Evolutionary conservation across 1,140 invertebrate species (phyloP).

Genomic region (Argopecten irradians): DNA sequence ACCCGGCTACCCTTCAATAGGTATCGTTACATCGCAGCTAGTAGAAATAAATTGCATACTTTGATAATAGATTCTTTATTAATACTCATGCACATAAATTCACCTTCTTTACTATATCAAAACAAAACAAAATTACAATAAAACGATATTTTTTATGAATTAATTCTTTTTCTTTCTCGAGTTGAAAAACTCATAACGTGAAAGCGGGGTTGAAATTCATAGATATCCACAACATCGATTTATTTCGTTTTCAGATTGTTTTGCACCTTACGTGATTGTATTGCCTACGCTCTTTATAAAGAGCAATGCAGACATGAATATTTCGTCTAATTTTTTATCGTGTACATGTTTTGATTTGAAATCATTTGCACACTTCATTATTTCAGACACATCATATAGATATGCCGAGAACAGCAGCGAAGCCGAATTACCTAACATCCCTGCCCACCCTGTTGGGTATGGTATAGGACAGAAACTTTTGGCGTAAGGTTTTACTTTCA

Average conservation of each 20-base stretch:
- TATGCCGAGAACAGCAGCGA: conserved; percentile 42
- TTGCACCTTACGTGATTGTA: too few species aligned
- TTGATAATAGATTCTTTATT: background rate
- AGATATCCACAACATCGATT: too few species aligned
- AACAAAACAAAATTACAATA: background rate
- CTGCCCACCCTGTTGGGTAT: conserved; percentile 76
- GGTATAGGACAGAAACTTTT: conserved; percentile 67
- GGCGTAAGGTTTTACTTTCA: conserved; percentile 41
- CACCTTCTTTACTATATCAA: background rate
- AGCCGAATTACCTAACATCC: conserved; percentile 68
- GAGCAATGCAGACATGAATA: too few species aligned
- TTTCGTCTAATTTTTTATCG: too few species aligned
- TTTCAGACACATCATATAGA: conserved; percentile 54
- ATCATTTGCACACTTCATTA: background rate
- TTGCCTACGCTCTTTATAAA: too few species aligned
- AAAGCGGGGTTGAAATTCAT: background rate
- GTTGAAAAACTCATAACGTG: background rate
- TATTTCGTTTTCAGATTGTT: too few species aligned
- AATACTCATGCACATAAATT: background rate
- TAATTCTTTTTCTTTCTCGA: background rate
- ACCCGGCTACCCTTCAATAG: conserved; percentile 62
- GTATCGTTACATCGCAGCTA: conserved; percentile 29
- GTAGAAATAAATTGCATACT: background rate
- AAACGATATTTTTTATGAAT: background rate
- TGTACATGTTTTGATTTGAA: too few species aligned